Percentiles rank a stretch among this genome's conserved stretches.
phyloP scores from a whole-genome alignment of 1,140 invertebrate genomes.

The Caenorhabditis tropicalis region DNA sequence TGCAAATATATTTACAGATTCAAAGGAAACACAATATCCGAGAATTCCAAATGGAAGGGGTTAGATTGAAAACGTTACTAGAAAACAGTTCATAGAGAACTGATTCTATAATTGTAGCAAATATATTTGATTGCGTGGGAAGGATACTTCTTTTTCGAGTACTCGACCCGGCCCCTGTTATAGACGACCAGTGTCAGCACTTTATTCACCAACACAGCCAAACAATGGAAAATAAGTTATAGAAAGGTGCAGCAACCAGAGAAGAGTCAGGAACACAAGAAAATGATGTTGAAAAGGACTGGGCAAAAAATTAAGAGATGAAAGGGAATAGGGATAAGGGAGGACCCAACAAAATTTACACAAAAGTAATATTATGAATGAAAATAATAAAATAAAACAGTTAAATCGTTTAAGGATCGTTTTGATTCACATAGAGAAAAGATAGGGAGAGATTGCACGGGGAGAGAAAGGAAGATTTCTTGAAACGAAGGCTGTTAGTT shows the following conservation, averaged over 20 bases:
- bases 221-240: background rate
- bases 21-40: no score
- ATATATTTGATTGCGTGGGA: background rate
- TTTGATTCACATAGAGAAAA: background rate
- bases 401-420: background rate
- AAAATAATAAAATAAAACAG: background rate
- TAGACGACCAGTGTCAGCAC: background rate
- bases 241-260: background rate
- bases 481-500: background rate
- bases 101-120: background rate
- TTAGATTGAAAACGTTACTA: no score
- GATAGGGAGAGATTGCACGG: slow-evolving; percentile 2
- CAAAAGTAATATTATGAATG: background rate
- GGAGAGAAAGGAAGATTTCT: background rate
- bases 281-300: background rate
- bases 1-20: no score
- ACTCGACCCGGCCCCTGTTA: background rate
- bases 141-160: background rate
- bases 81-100: no score
- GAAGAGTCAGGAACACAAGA: background rate
- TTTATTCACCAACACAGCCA: background rate
- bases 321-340: background rate
- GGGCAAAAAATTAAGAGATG: background rate
- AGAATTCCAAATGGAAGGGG: no score
- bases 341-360: background rate